Conservation (phyloP, 2,113 vertebrate genomes). For the Pagrus major region DNA sequence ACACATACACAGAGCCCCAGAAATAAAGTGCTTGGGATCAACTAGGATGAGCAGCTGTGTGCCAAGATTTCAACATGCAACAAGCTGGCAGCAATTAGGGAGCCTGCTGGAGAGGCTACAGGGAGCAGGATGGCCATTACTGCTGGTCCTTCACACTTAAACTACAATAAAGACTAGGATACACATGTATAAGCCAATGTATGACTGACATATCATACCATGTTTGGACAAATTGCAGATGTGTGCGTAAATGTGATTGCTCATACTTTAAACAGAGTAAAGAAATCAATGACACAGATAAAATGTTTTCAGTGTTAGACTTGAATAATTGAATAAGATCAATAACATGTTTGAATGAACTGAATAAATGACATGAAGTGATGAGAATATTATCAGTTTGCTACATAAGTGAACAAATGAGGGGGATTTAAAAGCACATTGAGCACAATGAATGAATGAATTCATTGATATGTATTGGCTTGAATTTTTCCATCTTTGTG, state of each 20-base stretch:
- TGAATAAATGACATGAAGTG: background rate
- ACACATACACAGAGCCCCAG: conserved; percentile 33
- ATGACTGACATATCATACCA: background rate
- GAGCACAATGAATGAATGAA: background rate
- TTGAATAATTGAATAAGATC: conserved; percentile 11
- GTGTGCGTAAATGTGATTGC: background rate
- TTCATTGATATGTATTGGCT: background rate
- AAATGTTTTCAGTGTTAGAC: background rate
- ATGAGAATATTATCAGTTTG: background rate
- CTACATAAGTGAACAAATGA: background rate
- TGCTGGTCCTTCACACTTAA: conserved; percentile 13
- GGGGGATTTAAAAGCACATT: background rate
- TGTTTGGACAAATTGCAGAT: background rate
- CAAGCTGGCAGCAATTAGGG: conserved; percentile 62
- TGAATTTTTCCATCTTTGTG: background rate
- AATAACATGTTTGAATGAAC: background rate
- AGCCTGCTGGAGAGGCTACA: conserved; percentile 44
- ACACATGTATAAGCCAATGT: background rate
- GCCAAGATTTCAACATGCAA: conserved; percentile 67
- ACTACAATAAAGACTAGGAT: background rate
- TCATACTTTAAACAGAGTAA: background rate
- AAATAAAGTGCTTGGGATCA: conserved; percentile 57
- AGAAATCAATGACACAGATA: background rate
- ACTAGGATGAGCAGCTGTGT: conserved; percentile 63
- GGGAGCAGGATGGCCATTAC: conserved; percentile 18